Evolutionary conservation across 2,888 invertebrate genomes (phyloP).

Genomic region (Cancer borealis): DNA sequence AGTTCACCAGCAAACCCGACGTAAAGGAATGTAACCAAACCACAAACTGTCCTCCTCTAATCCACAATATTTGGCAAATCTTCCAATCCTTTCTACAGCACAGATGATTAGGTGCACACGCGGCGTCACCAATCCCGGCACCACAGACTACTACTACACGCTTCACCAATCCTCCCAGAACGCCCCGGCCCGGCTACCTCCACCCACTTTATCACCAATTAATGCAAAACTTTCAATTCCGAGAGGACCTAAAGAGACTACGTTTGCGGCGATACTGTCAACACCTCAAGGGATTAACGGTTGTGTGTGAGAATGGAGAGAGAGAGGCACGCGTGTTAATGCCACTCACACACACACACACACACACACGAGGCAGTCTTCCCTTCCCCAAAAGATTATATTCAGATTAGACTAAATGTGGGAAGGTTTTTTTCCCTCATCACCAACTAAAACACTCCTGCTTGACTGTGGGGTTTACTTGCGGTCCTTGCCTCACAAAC

Average conservation of each 20-base stretch:
- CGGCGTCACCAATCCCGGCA: background rate
- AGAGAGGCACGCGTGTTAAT: background rate
- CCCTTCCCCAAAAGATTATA: background rate
- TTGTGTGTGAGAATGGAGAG: conserved; percentile 16
- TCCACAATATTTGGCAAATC: background rate
- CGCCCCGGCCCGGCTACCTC: background rate
- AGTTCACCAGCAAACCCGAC: background rate
- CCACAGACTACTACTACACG: background rate
- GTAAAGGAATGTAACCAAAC: conserved; percentile 1
- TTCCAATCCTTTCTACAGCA: background rate
- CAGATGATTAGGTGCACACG: background rate
- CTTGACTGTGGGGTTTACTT: background rate
- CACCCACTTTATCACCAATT: background rate
- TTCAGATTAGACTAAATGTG: conserved; percentile 15
- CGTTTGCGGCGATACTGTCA: background rate
- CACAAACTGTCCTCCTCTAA: background rate
- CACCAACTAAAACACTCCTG: background rate
- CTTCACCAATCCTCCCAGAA: background rate
- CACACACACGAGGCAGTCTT: background rate
- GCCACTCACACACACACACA: background rate
- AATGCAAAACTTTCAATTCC: background rate
- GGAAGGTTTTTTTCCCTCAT: background rate
- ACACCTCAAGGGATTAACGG: background rate
- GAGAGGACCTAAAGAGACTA: background rate
- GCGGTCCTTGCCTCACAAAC: background rate